A percentile compares a stretch with the other conserved stretches of the same genome.
Conservation (phyloP, 2,113 vertebrate species). For the Haplochromis burtoni region DNA sequence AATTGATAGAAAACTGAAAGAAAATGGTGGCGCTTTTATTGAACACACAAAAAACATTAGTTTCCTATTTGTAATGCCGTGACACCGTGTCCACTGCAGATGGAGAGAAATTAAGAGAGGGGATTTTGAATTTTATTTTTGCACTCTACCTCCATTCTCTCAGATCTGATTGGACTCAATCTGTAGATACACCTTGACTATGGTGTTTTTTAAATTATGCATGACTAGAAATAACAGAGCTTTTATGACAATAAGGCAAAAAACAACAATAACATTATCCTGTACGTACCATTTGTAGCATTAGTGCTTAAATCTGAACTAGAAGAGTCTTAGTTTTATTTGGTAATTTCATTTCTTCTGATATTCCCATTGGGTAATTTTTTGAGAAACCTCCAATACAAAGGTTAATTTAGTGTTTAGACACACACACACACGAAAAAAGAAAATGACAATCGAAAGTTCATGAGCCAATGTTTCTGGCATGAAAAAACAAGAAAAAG, state of each 20-base stretch:
- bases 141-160: not conserved
- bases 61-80: not conserved
- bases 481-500: not conserved
- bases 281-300: not conserved
- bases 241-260: not conserved
- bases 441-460: not conserved
- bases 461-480: not conserved
- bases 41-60: not conserved
- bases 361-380: not conserved
- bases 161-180: not conserved
- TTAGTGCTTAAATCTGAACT: not conserved
- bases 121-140: not conserved
- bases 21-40: not conserved
- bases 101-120: not conserved
- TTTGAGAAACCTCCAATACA: not conserved
- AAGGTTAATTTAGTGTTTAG: not conserved
- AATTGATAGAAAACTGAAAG: not conserved
- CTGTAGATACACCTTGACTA: not conserved
- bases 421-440: not conserved
- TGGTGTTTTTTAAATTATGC: not conserved
- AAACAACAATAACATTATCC: not conserved
- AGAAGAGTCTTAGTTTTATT: not conserved
- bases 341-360: not conserved
- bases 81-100: not conserved
- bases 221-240: not conserved